phyloP scores from a whole-genome alignment of 1,140 invertebrate genomes.

The Drosophila parabipectinata region DNA sequence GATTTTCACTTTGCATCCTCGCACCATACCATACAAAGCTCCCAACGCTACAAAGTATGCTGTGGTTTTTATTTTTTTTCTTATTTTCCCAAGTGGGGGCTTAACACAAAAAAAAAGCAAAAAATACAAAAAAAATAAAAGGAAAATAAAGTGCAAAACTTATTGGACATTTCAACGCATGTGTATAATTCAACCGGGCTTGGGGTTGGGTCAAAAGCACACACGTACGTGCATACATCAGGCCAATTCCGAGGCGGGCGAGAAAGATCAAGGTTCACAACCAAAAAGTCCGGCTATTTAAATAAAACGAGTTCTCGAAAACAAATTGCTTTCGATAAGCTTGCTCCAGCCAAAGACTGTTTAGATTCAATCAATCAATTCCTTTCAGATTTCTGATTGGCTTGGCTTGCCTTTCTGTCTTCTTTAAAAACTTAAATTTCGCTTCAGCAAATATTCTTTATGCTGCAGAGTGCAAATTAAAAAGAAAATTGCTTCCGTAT shows the following conservation, averaged over 20 bases:
- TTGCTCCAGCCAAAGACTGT: slow-evolving; percentile 9
- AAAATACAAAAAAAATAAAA: neutral
- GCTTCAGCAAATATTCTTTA: slow-evolving; percentile 4
- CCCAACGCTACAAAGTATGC: slow-evolving; percentile 39
- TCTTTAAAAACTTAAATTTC: slow-evolving; percentile 30
- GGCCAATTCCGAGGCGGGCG: neutral
- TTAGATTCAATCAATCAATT: slow-evolving; percentile 39
- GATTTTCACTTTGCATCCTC: slow-evolving; percentile 56
- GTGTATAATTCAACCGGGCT: slow-evolving; percentile 1
- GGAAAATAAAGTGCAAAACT: slow-evolving; percentile 13
- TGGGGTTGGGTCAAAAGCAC: neutral
- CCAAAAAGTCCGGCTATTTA: slow-evolving; percentile 30
- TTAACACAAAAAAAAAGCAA: neutral
- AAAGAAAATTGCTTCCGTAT: slow-evolving; percentile 13
- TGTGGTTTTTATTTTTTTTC: slow-evolving; percentile 16
- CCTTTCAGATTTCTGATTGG: neutral
- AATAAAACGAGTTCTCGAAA: slow-evolving; percentile 23
- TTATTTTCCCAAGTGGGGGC: neutral
- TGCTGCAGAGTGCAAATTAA: neutral
- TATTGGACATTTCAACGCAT: slow-evolving; percentile 5
- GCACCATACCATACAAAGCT: neutral
- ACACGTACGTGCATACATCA: neutral
- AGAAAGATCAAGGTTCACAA: slow-evolving; percentile 30
- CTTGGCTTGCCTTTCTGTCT: neutral
- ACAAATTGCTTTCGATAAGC: slow-evolving; percentile 37